Conservation (phyloP, 2,113 vertebrate species). For the Rhinolophus sinicus region DNA sequence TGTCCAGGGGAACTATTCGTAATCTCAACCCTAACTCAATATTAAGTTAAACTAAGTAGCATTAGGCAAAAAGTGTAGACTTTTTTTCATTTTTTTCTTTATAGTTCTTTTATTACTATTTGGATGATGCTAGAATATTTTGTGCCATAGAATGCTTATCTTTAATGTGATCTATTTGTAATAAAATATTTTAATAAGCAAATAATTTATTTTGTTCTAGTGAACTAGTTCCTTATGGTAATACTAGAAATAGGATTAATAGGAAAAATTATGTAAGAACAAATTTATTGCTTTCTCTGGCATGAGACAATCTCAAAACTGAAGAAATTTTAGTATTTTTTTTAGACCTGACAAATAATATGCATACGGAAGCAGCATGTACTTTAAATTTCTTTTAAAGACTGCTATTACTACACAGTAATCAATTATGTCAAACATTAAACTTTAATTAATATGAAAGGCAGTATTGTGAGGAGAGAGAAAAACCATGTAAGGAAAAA, state of each 20-base stretch:
- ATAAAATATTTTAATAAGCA: constrained; percentile 26
- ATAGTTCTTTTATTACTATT: not conserved
- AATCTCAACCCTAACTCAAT: not conserved
- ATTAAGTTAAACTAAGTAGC: not conserved
- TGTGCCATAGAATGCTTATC: not conserved
- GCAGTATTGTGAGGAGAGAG: not conserved
- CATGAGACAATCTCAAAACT: not conserved
- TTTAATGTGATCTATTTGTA: not conserved
- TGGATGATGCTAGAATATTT: not conserved
- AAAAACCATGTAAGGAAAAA: not conserved
- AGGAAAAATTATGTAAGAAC: not conserved
- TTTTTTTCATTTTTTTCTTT: not conserved
- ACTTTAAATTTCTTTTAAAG: not conserved
- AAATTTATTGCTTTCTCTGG: not conserved
- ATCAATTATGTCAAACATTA: not conserved
- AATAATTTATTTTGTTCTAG: not conserved
- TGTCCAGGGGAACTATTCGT: not conserved
- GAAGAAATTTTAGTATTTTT: not conserved
- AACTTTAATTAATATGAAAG: not conserved
- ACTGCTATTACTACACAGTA: not conserved
- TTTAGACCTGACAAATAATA: not conserved
- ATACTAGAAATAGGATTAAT: not conserved
- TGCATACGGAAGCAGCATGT: not conserved
- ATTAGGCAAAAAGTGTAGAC: not conserved
- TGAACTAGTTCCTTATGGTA: not conserved